A percentile compares a stretch with the other conserved stretches of the same genome.
Evolutionary conservation across 2,113 vertebrate genomes (phyloP).

Genomic region (Lophochroa leadbeateri): DNA sequence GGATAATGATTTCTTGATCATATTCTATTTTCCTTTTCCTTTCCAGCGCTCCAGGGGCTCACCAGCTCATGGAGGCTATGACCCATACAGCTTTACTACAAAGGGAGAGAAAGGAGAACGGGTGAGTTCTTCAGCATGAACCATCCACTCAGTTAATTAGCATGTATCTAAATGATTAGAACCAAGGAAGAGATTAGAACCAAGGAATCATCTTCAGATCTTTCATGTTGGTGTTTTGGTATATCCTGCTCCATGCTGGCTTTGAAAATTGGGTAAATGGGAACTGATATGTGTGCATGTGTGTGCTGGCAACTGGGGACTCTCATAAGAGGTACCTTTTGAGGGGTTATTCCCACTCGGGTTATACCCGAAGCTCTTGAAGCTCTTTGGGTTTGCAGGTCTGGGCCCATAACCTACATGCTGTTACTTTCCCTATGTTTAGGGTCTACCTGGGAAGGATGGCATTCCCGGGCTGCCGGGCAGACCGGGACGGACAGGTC

Average conservation of each 20-base stretch:
- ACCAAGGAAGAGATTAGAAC: background rate
- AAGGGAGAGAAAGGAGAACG: constrained; percentile 88
- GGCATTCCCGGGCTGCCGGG: constrained; percentile 88
- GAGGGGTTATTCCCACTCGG: background rate
- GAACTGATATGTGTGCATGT: accelerated
- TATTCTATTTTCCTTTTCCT: background rate
- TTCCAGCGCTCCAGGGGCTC: constrained; percentile 62
- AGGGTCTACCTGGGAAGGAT: constrained; percentile 87
- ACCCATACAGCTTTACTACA: constrained; percentile 70
- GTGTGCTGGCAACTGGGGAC: background rate
- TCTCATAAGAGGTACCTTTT: background rate
- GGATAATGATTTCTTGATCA: background rate
- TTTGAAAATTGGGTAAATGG: background rate
- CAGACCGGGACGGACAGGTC: constrained; percentile 82
- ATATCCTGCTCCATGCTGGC: background rate
- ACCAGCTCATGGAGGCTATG: constrained; percentile 58
- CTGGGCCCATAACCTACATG: background rate
- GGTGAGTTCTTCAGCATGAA: constrained; percentile 66
- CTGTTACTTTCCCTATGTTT: background rate
- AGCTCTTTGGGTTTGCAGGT: background rate
- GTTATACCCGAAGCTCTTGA: background rate
- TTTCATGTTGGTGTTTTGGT: background rate
- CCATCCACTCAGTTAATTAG: background rate
- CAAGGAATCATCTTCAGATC: background rate
- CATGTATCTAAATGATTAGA: background rate